phyloP scores from a whole-genome alignment of 2,797 vertebrate species.

The Muscicapa comitata region DNA sequence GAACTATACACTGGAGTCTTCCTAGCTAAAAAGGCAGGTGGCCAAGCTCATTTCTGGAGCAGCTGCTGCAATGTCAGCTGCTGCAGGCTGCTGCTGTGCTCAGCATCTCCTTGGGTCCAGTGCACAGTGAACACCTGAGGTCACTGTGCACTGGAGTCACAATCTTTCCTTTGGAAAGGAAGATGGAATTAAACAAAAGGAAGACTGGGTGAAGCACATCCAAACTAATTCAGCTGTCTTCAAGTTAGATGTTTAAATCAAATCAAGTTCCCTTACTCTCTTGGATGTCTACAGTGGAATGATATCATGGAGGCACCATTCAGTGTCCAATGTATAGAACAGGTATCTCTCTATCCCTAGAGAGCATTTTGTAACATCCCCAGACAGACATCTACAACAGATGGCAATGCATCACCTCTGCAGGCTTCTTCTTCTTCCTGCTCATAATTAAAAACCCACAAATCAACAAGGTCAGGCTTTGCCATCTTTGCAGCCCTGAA shows the following conservation, averaged over 20 bases:
- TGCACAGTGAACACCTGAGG: not conserved
- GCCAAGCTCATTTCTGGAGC: not conserved
- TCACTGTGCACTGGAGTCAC: not conserved
- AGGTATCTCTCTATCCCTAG: not conserved
- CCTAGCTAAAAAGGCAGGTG: not conserved
- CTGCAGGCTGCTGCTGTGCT: not conserved
- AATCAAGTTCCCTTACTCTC: not conserved
- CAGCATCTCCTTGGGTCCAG: not conserved
- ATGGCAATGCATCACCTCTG: not conserved
- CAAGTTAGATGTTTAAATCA: not conserved
- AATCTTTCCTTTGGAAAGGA: not conserved
- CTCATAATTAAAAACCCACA: not conserved
- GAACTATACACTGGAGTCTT: not conserved
- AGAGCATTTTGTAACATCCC: not conserved
- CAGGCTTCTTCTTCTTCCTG: not conserved
- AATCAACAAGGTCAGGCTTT: not conserved
- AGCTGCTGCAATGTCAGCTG: not conserved
- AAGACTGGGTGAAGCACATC: not conserved
- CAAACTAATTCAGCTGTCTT: not conserved
- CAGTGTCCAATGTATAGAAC: not conserved
- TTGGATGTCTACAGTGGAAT: not conserved
- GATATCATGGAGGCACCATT: not conserved
- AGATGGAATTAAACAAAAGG: not conserved
- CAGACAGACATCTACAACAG: not conserved
- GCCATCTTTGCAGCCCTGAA: not conserved